Percentiles rank a stretch among this genome's conserved stretches.
Conservation (phyloP, 2,888 invertebrate species). For the Druceiella hillmani region DNA sequence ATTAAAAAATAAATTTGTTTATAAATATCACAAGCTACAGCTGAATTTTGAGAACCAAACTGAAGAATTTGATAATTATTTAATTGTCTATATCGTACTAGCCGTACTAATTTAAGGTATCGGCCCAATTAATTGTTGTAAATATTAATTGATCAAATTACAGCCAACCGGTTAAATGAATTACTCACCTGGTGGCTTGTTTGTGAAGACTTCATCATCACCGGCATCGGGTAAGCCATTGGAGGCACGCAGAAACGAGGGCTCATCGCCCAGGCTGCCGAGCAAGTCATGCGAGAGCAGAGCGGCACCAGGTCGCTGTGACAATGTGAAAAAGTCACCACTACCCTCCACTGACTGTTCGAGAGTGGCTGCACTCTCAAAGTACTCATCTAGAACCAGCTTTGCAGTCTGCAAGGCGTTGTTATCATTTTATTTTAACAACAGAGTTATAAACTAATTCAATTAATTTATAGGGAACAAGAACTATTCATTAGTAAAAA, state of each 20-base stretch:
- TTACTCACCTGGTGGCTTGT: too few species aligned
- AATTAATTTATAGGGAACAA: slow-evolving; percentile 4
- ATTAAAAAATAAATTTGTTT: too few species aligned
- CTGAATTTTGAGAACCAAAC: too few species aligned
- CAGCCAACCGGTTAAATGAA: too few species aligned
- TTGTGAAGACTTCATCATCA: slow-evolving; percentile 2
- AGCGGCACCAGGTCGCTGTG: slow-evolving; percentile 48
- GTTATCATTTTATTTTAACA: too few species aligned
- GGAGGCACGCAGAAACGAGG: slow-evolving; percentile 2
- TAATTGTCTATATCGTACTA: too few species aligned
- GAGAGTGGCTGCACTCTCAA: slow-evolving; percentile 50
- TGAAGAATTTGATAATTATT: too few species aligned
- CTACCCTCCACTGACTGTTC: slow-evolving; percentile 45
- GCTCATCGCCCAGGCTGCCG: slow-evolving; percentile 5
- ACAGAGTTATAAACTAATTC: slow-evolving; percentile 6
- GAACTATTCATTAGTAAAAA: too few species aligned
- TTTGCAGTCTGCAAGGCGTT: slow-evolving; percentile 70
- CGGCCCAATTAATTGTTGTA: too few species aligned
- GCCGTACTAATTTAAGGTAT: too few species aligned
- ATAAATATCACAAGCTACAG: too few species aligned
- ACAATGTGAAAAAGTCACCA: slow-evolving; percentile 51
- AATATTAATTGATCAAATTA: too few species aligned
- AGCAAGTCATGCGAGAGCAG: slow-evolving; percentile 38
- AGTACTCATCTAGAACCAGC: slow-evolving; percentile 82
- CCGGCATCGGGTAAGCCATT: slow-evolving; percentile 8